Evolutionary conservation across 2,888 invertebrate species (phyloP), one percentile per base, ranked within the genome.

Genomic region (Hartigia nigra): DNA sequence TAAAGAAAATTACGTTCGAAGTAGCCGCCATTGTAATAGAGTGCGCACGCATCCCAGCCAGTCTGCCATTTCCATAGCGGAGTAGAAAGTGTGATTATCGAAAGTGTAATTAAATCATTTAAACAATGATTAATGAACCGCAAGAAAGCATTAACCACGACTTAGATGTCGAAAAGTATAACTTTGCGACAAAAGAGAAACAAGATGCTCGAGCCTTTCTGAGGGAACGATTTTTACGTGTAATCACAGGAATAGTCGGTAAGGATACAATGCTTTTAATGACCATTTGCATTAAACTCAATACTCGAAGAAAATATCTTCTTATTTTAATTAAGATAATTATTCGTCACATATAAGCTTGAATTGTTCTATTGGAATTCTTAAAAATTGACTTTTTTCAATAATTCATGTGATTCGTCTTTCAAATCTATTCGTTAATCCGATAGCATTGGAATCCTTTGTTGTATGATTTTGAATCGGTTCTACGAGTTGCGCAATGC

Each of bases 191-290:
- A 9, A 80, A 84, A 35, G 91, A 91, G 76, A 91, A 90, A 79
- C 92, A 92, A 84, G 89, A 89, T 80, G 91, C 91, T 3, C 90
- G 92, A 75, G 88, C 92, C 74, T 90, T 90, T 84, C 81, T 93
- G 69, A 89, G 92, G n/a, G 92, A 92, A 88, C 87, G 91, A 82
- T 93, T 92, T 85, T 85, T 93, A 5, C 87, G 91, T 80, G 88
- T 90, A 14, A 84, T 92, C 75, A 91, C 90, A 69, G 90, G 91
- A 69, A 86, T 92, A 69, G 89, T 91, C 79, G 92, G 92, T 92
- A 87, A 85, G 88, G 70, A 76, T 36, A 78, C 69, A 70, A 80
- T 23, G 14, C 23, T 55, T 23, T 55, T 55, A 55, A 55, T 55
- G 23, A 23, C 55, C 55, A 2, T 23, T 55, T 55, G 14, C 23